A percentile compares a stretch with the other conserved stretches of the same genome.
Evolutionary conservation across 2,797 vertebrate species (phyloP).

Genomic region (Streptopelia turtur): DNA sequence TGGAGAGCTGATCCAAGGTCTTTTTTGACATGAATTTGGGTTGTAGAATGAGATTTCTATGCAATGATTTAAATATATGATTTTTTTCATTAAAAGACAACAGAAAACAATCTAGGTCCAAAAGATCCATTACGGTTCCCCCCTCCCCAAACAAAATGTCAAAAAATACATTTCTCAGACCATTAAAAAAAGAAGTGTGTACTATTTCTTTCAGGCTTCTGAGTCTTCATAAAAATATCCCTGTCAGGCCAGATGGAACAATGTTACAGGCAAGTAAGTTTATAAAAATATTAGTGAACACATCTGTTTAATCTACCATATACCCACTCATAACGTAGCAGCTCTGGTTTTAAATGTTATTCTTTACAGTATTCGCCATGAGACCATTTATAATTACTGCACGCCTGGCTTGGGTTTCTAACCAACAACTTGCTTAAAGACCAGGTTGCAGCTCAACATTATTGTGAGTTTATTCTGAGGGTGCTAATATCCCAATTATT

Average conservation of each 20-base stretch:
- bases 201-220: background rate
- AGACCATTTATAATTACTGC: background rate
- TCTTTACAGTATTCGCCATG: background rate
- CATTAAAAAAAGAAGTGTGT: background rate
- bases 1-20: background rate
- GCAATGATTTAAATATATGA: background rate
- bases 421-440: background rate
- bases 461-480: background rate
- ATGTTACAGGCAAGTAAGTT: background rate
- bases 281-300: background rate
- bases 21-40: background rate
- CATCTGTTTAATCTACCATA: constrained; percentile 16
- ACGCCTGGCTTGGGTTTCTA: background rate
- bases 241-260: background rate
- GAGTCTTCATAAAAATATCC: background rate
- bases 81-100: background rate
- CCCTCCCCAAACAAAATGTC: background rate
- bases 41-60: background rate
- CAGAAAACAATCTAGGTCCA: background rate
- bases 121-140: background rate
- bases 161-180: background rate
- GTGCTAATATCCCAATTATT: background rate
- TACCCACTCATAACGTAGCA: background rate
- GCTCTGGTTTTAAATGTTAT: background rate
- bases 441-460: background rate